Conservation (phyloP, 1,140 invertebrate species). For the Oscheius sp. region DNA sequence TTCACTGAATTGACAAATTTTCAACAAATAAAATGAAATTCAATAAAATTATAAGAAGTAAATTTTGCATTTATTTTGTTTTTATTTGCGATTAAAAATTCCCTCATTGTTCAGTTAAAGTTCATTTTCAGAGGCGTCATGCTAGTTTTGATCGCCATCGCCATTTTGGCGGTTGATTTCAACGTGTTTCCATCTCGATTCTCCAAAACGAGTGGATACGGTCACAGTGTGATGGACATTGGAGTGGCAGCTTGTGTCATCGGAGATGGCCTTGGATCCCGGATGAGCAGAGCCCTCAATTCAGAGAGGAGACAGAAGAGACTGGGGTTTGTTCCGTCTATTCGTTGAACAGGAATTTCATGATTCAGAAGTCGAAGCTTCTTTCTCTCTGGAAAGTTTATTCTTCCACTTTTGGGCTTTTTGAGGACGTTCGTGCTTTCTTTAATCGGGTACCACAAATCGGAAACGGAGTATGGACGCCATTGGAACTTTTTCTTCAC, state of each 20-base stretch:
- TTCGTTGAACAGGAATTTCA: not conserved
- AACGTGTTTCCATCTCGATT: constrained; percentile 76
- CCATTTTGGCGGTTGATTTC: constrained; percentile 91
- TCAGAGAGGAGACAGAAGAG: not conserved
- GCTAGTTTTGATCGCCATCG: constrained; percentile 72
- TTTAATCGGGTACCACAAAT: constrained; percentile 74
- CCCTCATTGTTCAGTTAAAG: not conserved
- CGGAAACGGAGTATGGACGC: constrained; percentile 84
- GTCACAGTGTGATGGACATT: constrained; percentile 88
- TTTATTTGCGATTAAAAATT: too few species aligned
- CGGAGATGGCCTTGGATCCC: constrained; percentile 63
- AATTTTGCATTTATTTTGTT: too few species aligned
- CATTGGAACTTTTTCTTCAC: constrained; percentile 98
- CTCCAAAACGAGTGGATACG: constrained; percentile 77
- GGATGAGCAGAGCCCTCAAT: not conserved
- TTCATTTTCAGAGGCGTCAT: constrained; percentile 8
- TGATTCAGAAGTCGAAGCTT: not conserved
- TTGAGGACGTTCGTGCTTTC: constrained; percentile 66
- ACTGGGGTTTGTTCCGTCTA: not conserved
- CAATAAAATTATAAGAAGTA: too few species aligned
- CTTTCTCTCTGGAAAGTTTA: constrained; percentile 10
- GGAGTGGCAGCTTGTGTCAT: constrained; percentile 85
- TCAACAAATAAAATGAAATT: too few species aligned
- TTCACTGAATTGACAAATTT: too few species aligned
- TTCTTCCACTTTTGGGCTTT: constrained; percentile 69